A percentile compares a stretch with the other conserved stretches of the same genome.
These are phyloP conservation scores for Cyrtonyx montezumae DNA, from an alignment of 2,113 vertebrate genomes.

Conservation along the genomic window DNA sequence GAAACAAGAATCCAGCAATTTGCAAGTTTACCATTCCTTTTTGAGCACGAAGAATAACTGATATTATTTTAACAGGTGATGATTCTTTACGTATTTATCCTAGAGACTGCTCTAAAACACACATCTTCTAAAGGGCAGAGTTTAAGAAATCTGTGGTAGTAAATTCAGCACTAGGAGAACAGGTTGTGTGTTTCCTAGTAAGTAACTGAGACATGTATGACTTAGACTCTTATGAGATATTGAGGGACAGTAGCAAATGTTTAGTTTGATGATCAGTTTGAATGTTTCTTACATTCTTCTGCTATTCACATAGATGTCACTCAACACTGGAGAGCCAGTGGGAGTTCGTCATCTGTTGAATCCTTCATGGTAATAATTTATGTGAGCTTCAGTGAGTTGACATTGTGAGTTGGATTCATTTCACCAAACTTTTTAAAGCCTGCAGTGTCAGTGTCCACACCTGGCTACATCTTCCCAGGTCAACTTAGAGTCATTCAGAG, in stretches of 20 bases:
- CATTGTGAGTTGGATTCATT: not conserved
- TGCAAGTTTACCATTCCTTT: not conserved
- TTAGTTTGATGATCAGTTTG: not conserved
- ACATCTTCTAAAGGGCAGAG: not conserved
- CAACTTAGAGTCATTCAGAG: not conserved
- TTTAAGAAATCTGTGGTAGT: not conserved
- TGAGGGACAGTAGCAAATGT: not conserved
- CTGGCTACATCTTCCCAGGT: not conserved
- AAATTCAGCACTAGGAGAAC: not conserved
- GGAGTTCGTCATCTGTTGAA: not conserved
- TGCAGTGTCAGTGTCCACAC: rapidly evolving
- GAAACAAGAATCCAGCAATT: not conserved
- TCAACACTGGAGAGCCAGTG: not conserved
- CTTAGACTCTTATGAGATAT: not conserved
- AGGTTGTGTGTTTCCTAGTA: not conserved
- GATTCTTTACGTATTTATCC: not conserved
- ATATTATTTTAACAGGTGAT: not conserved
- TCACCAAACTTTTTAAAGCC: not conserved
- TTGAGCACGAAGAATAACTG: not conserved
- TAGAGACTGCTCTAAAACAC: not conserved
- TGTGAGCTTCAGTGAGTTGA: not conserved
- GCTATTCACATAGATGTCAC: not conserved
- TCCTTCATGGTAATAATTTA: not conserved
- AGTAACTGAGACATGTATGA: not conserved
- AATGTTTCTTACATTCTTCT: not conserved